Conservation (phyloP, 2,797 vertebrate species). For the Sardinella longiceps region DNA sequence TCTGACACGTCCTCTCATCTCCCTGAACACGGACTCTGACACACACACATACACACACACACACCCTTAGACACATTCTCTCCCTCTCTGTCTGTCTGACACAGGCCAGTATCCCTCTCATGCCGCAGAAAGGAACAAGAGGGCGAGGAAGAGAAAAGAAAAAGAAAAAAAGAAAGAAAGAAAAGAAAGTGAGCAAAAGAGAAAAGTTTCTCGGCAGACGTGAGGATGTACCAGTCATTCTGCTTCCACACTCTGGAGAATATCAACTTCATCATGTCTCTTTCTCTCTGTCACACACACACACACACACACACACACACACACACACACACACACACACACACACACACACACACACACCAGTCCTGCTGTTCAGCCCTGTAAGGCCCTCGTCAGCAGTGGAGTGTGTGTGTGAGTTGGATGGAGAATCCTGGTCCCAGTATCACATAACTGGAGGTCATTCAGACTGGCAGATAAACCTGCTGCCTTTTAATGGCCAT, state of each 20-base stretch:
- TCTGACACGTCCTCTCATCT: background rate
- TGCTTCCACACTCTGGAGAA: conserved; percentile 76
- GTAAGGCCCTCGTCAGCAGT: background rate
- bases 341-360: background rate
- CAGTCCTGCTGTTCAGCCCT: background rate
- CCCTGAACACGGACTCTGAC: conserved; percentile 21
- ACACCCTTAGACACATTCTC: background rate
- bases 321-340: background rate
- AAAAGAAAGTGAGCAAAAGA: conserved; percentile 36
- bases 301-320: background rate
- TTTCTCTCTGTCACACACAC: conserved; percentile 52
- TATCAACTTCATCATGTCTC: conserved; percentile 72
- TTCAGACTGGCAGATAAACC: conserved; percentile 77
- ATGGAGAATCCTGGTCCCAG: conserved; percentile 21
- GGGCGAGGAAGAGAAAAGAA: conserved; percentile 56
- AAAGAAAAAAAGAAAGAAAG: background rate
- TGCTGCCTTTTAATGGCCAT: conserved; percentile 80
- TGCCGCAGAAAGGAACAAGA: conserved; percentile 78
- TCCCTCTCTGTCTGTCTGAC: conserved; percentile 6
- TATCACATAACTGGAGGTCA: conserved; percentile 72
- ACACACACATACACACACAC: conserved; percentile 4
- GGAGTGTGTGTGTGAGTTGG: background rate
- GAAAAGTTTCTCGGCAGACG: conserved; percentile 57
- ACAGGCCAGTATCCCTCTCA: conserved; percentile 68
- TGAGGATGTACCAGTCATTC: conserved; percentile 69